Base-by-base conservation (phyloP, 2,797 vertebrate genomes). In the Falco biarmicus region DNA sequence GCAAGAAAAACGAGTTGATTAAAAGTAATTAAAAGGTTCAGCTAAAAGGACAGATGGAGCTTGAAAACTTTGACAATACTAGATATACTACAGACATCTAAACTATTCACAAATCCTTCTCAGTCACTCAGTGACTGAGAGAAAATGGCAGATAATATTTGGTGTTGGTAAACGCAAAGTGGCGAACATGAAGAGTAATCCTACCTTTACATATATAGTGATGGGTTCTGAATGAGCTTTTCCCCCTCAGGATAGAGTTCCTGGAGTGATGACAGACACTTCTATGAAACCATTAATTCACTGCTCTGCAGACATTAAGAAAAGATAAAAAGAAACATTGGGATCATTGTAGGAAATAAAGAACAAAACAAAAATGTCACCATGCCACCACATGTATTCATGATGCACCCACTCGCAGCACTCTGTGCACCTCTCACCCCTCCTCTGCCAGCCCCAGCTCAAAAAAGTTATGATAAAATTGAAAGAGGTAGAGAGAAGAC, bases 211-310 rank as follows among this genome's bases (percentile, higher is more conserved):
- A 32, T 81, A 65, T 51, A 51, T 1, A 95, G 59, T 61, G 75
- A 83, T 91, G 84, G 73, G 26, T 93, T 94, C 88, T 94, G 89
- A 96, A 96, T 95, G 78, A 91, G 90, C 77, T 96, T 92, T 87
- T 81, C 79, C 89, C 89, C 94, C 76, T 95, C 92, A 93, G 89
- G 93, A 84, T 91, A 78, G 76, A 94, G 82, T n/a, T 89, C 93
- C 85, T 87, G 89, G 57, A 70, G 79, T 0, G 5, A 61, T 95
- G 96, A 95, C 93, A 96, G 92, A 86, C 90, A 91, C 71, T 47
- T 95, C 86, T 86, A 45, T 84, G 90, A 95, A 96, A 97, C 96
- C 92, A 96, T 76, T 92, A 94, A 93, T 94, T 94, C 93, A 87
- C 47, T 84, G 69, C 79, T 96, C 76, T 84, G 86, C 54, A 89